Conservation (phyloP, 2,797 vertebrate genomes). For the Novumbra hubbsi region DNA sequence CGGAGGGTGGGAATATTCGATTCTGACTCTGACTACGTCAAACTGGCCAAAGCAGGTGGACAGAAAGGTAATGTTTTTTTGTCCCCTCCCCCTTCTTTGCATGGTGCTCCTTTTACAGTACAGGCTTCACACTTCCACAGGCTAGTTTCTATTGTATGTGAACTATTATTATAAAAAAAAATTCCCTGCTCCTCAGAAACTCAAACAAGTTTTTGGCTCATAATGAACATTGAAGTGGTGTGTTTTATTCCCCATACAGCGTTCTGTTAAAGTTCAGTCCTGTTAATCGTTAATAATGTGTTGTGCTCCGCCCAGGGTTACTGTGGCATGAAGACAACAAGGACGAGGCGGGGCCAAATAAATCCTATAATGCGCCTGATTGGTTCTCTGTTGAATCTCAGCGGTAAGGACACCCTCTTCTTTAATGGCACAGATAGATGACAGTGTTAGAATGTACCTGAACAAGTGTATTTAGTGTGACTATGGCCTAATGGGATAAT, state of each 20-base stretch:
- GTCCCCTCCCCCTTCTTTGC: background rate
- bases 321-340: conserved; percentile 66
- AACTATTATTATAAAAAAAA: background rate
- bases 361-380: conserved; percentile 50
- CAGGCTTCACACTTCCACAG: background rate
- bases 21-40: conserved; percentile 75
- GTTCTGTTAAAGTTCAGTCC: background rate
- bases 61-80: conserved; percentile 66
- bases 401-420: background rate
- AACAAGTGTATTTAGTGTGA: background rate
- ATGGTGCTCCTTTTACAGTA: background rate
- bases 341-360: conserved; percentile 17
- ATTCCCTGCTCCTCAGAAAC: no score
- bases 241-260: no score
- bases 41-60: conserved; percentile 78
- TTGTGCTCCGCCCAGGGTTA: conserved; percentile 59
- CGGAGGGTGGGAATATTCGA: conserved; percentile 76
- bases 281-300: background rate
- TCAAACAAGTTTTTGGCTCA: no score
- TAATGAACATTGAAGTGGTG: no score
- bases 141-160: background rate
- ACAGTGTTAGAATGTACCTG: background rate
- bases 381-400: conserved; percentile 49
- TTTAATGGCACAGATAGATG: background rate
- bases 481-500: background rate